Base-by-base conservation (phyloP, 2,888 invertebrate species). In the Ferrisia virgata region DNA sequence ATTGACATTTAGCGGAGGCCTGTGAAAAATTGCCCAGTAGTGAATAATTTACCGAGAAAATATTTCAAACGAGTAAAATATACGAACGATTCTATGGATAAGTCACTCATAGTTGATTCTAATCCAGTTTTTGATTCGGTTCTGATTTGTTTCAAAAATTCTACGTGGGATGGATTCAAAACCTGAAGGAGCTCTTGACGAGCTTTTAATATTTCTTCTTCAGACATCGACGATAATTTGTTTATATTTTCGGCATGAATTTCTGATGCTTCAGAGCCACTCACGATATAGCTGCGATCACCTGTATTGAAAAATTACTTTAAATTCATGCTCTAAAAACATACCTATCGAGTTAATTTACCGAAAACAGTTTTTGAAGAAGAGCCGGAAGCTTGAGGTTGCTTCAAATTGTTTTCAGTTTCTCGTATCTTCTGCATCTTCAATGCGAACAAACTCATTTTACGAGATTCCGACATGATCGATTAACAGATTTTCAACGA, bases 161-260 rank as follows among this genome's bases (percentile, higher is more conserved):
- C 90, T 8, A 95, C 88, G 53, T 94, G 88, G 81, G 92, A 92
- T 4, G 94, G 93, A 88, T 93, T 93, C 87, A 94, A 88, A 78
- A 88, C 90, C 28, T 90, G 88, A 11, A 95, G 87, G 28, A 97
- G 89, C 87, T 93, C 92, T 86, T 92, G 89, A 86, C 92, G 92
- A 88, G 96, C 96, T 82, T 91, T 91, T 18, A 94, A 87, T 86
- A 97, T 96, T 87, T 96, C 94, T 82, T 92, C 90, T 86, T 92
- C 90, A 1, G 92, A 91, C 94, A 97, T 93, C 87, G 91, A 89
- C 58, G 90, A 89, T 13, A 97, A 88, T 85, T 91, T 89, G 86
- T 91, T 89, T 0, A 93, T 76, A 89, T 96, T 97, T 89, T 95
- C 93, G 86, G 90, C 88, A 87, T 97, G 95, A 85, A 96, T 94